A percentile compares a stretch with the other conserved stretches of the same genome.
Conservation (phyloP, 2,888 invertebrate genomes). For the Macrophya alboannulata region DNA sequence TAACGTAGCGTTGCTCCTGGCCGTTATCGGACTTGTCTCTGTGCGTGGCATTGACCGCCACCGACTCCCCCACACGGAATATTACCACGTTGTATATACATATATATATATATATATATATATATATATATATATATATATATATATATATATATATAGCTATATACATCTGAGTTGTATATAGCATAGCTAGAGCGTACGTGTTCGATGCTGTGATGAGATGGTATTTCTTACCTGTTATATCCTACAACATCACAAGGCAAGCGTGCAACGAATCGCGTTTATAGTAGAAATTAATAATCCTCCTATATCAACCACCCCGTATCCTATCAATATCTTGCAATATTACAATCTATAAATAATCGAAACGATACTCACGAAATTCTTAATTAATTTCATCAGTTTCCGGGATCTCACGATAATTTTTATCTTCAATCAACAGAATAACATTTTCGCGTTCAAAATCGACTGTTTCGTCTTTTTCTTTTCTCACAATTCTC, state of each 20-base stretch:
- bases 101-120: too few relatives aligned
- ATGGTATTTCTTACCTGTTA: constrained; percentile 41
- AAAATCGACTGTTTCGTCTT: too few relatives aligned
- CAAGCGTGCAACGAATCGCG: constrained; percentile 13
- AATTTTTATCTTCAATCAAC: too few relatives aligned
- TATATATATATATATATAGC: too few relatives aligned
- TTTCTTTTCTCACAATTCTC: too few relatives aligned
- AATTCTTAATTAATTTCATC: constrained; percentile 11
- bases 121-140: constrained; percentile 8
- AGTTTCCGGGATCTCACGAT: constrained; percentile 28
- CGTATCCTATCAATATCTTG: not conserved
- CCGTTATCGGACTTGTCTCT: constrained; percentile 53
- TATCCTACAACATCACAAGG: not conserved
- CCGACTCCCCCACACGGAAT: constrained; percentile 77
- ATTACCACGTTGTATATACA: constrained; percentile 62
- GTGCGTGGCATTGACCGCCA: constrained; percentile 79
- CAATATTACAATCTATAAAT: not conserved
- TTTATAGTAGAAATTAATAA: constrained; percentile 44
- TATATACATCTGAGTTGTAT: too few relatives aligned
- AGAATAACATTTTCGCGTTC: too few relatives aligned
- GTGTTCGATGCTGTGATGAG: constrained; percentile 27
- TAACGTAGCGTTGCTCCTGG: constrained; percentile 43
- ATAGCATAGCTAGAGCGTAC: not conserved
- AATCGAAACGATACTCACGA: not conserved
- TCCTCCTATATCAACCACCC: not conserved